These are phyloP conservation scores for Temnothorax ravouxi DNA, from an alignment of 2,888 invertebrate species.

Conservation along the genomic window DNA sequence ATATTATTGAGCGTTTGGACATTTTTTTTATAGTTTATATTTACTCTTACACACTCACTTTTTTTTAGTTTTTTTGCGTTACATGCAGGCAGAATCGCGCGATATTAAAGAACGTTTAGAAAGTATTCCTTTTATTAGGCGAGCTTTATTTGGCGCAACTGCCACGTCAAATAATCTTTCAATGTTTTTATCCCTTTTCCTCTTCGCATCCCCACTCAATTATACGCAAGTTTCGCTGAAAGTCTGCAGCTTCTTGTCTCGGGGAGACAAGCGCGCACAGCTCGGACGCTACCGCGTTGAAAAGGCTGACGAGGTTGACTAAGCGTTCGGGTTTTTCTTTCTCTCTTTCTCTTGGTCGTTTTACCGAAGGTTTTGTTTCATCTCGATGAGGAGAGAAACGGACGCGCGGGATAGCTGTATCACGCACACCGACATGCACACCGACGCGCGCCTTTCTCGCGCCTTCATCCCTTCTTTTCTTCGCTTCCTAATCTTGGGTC, in stretches of 20 bases:
- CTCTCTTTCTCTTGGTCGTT: slow-evolving; percentile 11
- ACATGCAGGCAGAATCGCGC: not conserved
- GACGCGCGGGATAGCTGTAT: slow-evolving; percentile 36
- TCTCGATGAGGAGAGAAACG: slow-evolving; percentile 22
- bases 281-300: slow-evolving; percentile 15
- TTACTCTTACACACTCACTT: not conserved
- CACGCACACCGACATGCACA: slow-evolving; percentile 20
- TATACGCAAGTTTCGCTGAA: not conserved
- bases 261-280: slow-evolving; percentile 16
- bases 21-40: not conserved
- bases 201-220: not conserved
- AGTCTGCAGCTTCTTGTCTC: slow-evolving; percentile 11
- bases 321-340: slow-evolving; percentile 15
- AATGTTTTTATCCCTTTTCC: not conserved
- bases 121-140: not conserved
- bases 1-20: not conserved
- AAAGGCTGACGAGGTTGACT: slow-evolving; percentile 26
- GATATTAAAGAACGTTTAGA: not conserved
- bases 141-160: not conserved
- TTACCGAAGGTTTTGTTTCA: slow-evolving; percentile 31
- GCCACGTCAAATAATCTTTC: not conserved
- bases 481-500: slow-evolving; percentile 14
- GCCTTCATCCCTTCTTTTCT: not conserved
- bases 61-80: not conserved
- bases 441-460: not conserved